Percentiles rank a stretch among this genome's conserved stretches.
phyloP scores from a whole-genome alignment of 1,140 invertebrate species.

The Cyphomyrmex costatus region DNA sequence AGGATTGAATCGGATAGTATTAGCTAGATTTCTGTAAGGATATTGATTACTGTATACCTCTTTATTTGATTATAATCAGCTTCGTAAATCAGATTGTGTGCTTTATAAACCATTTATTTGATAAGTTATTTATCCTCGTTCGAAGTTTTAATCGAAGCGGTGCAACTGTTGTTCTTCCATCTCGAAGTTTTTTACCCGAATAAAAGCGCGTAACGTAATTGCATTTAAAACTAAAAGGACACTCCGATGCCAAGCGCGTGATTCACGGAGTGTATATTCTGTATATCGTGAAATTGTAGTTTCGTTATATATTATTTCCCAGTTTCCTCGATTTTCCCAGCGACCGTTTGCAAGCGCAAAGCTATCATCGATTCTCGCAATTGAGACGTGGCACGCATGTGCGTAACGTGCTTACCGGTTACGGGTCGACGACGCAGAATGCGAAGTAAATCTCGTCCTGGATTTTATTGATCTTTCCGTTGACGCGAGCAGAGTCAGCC shows the following conservation, averaged over 20 bases:
- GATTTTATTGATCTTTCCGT: conserved; percentile 40
- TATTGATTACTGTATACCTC: not conserved
- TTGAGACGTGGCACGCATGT: not conserved
- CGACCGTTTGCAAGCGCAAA: not conserved
- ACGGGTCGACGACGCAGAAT: not conserved
- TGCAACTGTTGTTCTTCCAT: not conserved
- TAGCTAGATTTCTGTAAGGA: no score
- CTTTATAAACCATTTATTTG: not conserved
- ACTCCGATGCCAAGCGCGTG: not conserved
- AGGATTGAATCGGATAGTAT: no score
- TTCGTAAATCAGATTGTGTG: not conserved
- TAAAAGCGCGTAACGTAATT: not conserved
- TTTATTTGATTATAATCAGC: not conserved
- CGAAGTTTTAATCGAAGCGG: not conserved
- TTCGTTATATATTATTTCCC: conserved; percentile 8
- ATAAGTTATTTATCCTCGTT: not conserved
- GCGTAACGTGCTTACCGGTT: not conserved
- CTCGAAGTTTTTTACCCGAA: not conserved
- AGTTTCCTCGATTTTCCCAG: not conserved
- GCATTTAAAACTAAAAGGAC: not conserved
- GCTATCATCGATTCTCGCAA: not conserved
- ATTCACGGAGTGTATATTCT: not conserved
- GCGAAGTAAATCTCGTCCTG: conserved; percentile 35
- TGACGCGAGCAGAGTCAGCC: not conserved
- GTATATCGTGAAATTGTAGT: not conserved